Conservation (phyloP, 2,113 vertebrate genomes). For the Megaceryle torquata region DNA sequence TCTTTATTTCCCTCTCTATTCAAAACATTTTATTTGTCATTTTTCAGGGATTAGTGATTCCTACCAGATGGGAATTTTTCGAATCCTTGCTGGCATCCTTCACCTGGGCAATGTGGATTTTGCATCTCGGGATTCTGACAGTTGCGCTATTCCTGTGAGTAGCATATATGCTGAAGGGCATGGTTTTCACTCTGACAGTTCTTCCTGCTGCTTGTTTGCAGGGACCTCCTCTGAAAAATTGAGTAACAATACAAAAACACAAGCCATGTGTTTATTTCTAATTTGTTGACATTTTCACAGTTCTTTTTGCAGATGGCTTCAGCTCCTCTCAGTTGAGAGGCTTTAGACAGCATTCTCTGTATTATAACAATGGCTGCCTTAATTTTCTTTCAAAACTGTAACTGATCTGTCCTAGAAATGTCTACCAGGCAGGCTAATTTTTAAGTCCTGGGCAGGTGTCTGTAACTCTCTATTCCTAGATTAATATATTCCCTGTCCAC, state of each 20-base stretch:
- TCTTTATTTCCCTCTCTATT: not conserved
- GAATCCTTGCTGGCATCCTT: slow-evolving; percentile 93
- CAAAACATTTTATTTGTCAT: not conserved
- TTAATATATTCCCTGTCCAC: not conserved
- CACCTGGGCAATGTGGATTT: slow-evolving; percentile 95
- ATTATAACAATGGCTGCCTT: not conserved
- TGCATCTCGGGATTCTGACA: slow-evolving; percentile 91
- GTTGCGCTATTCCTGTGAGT: slow-evolving; percentile 89
- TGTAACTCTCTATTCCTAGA: not conserved
- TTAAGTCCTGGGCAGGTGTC: not conserved
- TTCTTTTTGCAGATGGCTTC: not conserved
- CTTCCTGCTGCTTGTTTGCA: not conserved
- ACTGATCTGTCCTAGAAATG: not conserved
- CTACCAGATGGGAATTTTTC: slow-evolving; percentile 95
- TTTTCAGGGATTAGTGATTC: slow-evolving; percentile 90
- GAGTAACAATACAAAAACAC: not conserved
- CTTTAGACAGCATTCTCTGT: not conserved
- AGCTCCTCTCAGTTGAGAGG: not conserved
- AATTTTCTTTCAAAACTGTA: not conserved
- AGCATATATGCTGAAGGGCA: not conserved
- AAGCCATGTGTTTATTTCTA: not conserved
- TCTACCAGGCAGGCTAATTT: not conserved
- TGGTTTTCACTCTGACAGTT: not conserved
- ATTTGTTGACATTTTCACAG: not conserved
- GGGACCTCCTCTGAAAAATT: not conserved